Evolutionary conservation across 2,888 invertebrate species (phyloP), one percentile per base, ranked within the genome.

Genomic region (Trachelus troglodyta): DNA sequence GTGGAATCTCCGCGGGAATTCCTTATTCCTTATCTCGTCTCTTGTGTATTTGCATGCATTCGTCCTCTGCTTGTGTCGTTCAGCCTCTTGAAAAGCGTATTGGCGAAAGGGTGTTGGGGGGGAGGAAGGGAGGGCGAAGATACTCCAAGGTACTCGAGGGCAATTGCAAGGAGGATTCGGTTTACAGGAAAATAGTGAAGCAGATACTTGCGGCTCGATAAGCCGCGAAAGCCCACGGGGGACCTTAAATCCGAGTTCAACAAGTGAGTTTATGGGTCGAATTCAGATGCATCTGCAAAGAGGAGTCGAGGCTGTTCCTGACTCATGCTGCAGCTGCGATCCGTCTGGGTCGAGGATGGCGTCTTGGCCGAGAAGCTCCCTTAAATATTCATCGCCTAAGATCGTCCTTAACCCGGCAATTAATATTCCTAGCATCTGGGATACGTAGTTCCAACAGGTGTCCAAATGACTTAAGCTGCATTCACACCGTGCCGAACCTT

Each of bases 351-450:
- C 0, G 23, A 56, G 23, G 56, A 23, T 9, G 56, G 9, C 40
- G 15, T 15, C 40, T 40, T 40, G 40, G 69, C 33, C 23, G 74
- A 12, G 74, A 34, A 35, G 11, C 34, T 12, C 4, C n/a, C 34
- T 78, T 71, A 78, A 78, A 76, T 78, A 78, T 78, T 78, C 78
- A 78, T 78, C 30, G n/a, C 9, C 74, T n/a, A 69, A 73, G 75
- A 69, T 69, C 9, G 71, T 69, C 33, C 75, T 35, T 78, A 78
- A 71, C 73, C 75, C 37, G 69, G 69, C 76, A 78, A 78, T 78
- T 78, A 78, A 75, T 78, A 76, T 78, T 78, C 78, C 34, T 69
- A 75, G 75, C 75, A 78, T 78, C 78, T 78, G 78, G 78, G 34
- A 71, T 34, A 35, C 69, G 75, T n/a, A 15, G 75, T 78, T 75